A percentile compares a stretch with the other conserved stretches of the same genome.
Conservation (phyloP, 2,888 invertebrate genomes). For the Callinectes sapidus region DNA sequence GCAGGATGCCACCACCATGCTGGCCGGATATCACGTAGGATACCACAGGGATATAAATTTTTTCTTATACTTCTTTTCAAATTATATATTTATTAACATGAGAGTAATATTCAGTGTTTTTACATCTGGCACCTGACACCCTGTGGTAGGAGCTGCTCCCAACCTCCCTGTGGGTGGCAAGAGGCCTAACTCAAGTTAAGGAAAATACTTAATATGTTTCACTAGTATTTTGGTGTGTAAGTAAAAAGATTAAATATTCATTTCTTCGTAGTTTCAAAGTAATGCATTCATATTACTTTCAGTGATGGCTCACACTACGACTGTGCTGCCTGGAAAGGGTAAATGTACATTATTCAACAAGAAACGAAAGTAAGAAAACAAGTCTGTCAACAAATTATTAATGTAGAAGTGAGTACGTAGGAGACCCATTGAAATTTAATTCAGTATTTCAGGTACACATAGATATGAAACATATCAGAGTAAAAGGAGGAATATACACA, state of each 20-base stretch:
- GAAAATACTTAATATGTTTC: not conserved
- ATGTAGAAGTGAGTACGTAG: no score
- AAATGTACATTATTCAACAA: not conserved
- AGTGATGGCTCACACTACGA: not conserved
- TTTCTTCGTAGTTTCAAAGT: not conserved
- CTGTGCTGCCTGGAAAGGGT: not conserved
- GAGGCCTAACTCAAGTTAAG: not conserved
- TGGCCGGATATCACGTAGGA: not conserved
- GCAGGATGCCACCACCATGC: no score
- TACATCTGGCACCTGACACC: constrained; percentile 53
- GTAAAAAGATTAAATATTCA: no score
- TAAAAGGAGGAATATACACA: no score
- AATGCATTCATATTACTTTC: no score
- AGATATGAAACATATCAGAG: no score
- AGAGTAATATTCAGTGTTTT: constrained; percentile 35
- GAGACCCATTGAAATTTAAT: no score
- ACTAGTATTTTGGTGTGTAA: not conserved
- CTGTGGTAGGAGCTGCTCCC: not conserved
- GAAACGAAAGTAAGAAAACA: not conserved
- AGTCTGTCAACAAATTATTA: no score
- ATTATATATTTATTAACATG: not conserved
- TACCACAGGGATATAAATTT: not conserved
- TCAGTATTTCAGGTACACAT: no score
- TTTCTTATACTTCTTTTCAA: not conserved
- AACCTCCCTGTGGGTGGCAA: not conserved